Conservation (phyloP, 2,797 vertebrate species). For the Scarus forsteni region DNA sequence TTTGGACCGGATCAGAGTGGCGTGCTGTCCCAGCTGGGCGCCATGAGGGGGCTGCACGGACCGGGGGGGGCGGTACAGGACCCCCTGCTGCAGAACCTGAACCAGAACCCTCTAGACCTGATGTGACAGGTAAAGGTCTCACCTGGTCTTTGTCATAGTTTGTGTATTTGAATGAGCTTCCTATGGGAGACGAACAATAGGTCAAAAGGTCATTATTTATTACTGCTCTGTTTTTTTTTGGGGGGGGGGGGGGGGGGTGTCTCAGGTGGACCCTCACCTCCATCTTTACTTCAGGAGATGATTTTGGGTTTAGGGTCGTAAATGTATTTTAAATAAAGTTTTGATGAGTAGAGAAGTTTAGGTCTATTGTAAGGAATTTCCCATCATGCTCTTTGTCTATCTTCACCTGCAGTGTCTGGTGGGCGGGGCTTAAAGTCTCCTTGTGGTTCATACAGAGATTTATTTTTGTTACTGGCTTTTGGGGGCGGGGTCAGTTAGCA, state of each 20-base stretch:
- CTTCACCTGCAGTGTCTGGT: conserved; percentile 73
- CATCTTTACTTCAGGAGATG: conserved; percentile 80
- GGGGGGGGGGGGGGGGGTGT: conserved; percentile 77
- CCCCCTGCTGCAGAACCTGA: conserved; percentile 91
- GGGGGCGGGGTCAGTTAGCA: conserved; percentile 19
- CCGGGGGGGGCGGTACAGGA: conserved; percentile 90
- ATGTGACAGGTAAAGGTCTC: conserved; percentile 81
- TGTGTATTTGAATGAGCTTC: conserved; percentile 87
- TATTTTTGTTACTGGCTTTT: conserved; percentile 86
- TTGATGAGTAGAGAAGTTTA: conserved; percentile 81
- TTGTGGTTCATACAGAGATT: conserved; percentile 83
- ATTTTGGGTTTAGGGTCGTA: conserved; percentile 79
- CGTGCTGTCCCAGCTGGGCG: conserved; percentile 95
- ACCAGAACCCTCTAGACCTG: conserved; percentile 97
- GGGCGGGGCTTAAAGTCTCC: conserved; percentile 51
- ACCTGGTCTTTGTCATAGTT: conserved; percentile 81
- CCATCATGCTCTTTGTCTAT: conserved; percentile 82
- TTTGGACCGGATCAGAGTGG: conserved; percentile 94
- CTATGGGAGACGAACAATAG: conserved; percentile 87
- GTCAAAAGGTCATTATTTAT: conserved; percentile 85
- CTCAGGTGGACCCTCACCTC: conserved; percentile 48
- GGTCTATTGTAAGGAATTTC: conserved; percentile 89
- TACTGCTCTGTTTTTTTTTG: conserved; percentile 87
- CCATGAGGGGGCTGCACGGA: conserved; percentile 94
- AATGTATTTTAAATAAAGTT: conserved; percentile 86